Base-by-base conservation (phyloP, 2,888 invertebrate genomes). In the Saturnia japonica region DNA sequence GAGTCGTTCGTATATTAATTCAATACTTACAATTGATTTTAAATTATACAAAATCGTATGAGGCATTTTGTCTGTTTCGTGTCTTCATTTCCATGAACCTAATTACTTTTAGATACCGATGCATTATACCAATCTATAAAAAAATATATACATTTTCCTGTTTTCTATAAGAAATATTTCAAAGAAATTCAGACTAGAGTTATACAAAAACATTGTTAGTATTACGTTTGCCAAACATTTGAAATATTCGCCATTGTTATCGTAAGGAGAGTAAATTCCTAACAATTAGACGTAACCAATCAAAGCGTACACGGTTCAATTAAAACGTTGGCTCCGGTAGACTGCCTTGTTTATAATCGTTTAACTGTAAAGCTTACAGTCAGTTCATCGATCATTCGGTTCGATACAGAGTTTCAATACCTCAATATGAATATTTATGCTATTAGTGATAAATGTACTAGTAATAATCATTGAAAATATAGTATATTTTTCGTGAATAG, bases 201-300 rank as follows among this genome's bases (percentile, higher is more conserved):
- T 64, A n/a, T 40, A 40, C 64, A 40, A 40, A 40, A 64, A 40
- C 40, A 14, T 64, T 64, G 64, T 64, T 64, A 64, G 64, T 64
- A 40, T 64, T 64, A 64, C 64, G 64, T 64, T 1, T 64, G 64
- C 64, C 64, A 64, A 64, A 64, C 40, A 64, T 40, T 40, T 64
- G 34, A 64, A 64, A 64, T 64, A 57, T 57, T 25, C 57, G 64
- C 40, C 19, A 64, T 64, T 64, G 64, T 64, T 64, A 64, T 64
- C 64, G 64, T 64, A 64, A 40, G 64, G 64, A 64, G 64, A 64
- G 64, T 64, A 64, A 64, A 64, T 64, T 64, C 64, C 64, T 19
- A 9, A 64, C 40, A 22, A 64, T 64, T 64, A 64, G 40, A 64
- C 64, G 64, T 40, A 64, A 64, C 64, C 40, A 40, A 64, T 64